These are phyloP conservation scores for Lepidurus apus DNA, from an alignment of 1,140 invertebrate genomes.

Conservation along the genomic window DNA sequence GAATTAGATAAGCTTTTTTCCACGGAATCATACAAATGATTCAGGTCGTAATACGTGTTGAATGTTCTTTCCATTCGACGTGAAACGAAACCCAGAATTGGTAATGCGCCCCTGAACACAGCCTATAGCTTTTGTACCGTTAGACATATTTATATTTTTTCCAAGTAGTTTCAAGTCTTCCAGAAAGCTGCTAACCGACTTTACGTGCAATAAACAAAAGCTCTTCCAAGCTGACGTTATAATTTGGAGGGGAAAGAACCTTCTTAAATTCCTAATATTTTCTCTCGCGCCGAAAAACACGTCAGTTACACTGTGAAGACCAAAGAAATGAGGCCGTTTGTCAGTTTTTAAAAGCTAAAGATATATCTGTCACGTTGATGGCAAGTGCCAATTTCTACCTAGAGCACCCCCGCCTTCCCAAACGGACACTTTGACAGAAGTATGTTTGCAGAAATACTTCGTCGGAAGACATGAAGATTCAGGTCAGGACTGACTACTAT, in stretches of 20 bases:
- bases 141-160: too few relatives aligned
- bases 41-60: neutral
- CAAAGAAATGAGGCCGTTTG: neutral
- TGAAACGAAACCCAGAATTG: neutral
- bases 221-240: neutral
- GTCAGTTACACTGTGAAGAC: neutral
- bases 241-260: neutral
- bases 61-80: neutral
- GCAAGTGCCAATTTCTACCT: neutral
- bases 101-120: neutral
- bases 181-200: neutral
- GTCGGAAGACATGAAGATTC: neutral
- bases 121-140: neutral
- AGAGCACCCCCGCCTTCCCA: neutral
- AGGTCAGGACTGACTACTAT: neutral
- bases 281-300: neutral
- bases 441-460: neutral
- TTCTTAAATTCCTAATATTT: neutral
- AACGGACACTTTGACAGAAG: neutral
- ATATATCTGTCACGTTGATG: neutral
- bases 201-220: neutral
- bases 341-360: neutral
- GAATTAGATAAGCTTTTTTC: neutral
- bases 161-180: neutral
- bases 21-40: neutral